Conservation (phyloP, 2,113 vertebrate genomes). For the Ifrita kowaldi region DNA sequence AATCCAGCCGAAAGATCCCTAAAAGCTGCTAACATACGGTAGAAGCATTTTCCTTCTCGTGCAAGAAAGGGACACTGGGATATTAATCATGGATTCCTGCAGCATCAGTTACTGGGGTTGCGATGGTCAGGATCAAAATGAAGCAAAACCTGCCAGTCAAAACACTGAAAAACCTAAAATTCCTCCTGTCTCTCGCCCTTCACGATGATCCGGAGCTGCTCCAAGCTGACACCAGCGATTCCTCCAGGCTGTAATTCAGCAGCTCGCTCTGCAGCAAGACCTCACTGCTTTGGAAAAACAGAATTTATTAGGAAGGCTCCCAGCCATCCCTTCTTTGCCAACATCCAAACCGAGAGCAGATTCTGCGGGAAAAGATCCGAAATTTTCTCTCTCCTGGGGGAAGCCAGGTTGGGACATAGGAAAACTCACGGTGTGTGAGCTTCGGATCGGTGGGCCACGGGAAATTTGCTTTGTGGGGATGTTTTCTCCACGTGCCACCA, state of each 20-base stretch:
- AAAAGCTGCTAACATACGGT: neutral
- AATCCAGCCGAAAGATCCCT: neutral
- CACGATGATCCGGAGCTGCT: neutral
- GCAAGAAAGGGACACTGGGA: neutral
- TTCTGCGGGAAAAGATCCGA: neutral
- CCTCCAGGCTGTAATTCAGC: neutral
- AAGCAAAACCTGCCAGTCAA: neutral
- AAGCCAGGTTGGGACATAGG: neutral
- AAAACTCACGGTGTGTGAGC: neutral
- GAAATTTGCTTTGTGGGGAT: neutral
- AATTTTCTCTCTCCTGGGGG: neutral
- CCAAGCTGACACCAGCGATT: neutral
- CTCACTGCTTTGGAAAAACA: neutral
- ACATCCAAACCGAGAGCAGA: neutral
- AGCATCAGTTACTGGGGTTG: neutral
- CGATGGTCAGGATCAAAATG: neutral
- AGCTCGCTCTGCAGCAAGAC: neutral
- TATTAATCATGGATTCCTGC: neutral
- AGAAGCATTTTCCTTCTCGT: neutral
- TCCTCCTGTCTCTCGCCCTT: neutral
- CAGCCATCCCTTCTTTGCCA: neutral
- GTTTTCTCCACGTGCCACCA: neutral
- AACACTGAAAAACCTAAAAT: neutral
- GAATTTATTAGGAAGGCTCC: neutral
- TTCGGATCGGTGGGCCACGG: rapidly evolving